Base-by-base conservation (phyloP, 2,113 vertebrate species). In the Lanius ludovicianus region DNA sequence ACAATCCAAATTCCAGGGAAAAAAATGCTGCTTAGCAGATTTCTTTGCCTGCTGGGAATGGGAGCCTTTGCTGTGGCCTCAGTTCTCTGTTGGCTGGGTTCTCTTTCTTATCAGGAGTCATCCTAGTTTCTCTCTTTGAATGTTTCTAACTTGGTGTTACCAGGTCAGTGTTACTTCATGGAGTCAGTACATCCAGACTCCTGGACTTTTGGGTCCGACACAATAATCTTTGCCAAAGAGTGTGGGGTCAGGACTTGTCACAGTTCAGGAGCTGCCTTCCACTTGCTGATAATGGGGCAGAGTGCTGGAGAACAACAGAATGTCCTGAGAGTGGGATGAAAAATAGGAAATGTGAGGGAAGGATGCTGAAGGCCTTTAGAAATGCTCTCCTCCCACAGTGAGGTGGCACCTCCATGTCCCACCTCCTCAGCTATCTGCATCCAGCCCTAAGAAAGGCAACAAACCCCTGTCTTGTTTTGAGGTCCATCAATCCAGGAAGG, bases 161-260 rank as follows among this genome's bases (percentile, higher is more conserved):
- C 77, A 89, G 65, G 83, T 78, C 89, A 78, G 65, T 52, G 84
- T 84, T 90, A 75, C 68, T 95, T 89, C 88, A 89, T 22, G 41
- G 85, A 93, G 85, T 87, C 88, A 88, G 33, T 35, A 56, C 62
- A 68, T 62, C 62, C 73, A 82, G 73, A 46, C 85, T 93, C 73
- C 56, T 63, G 88, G 90, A 78, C 83, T 86, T 15, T 24, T 30
- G 46, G 60, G 88, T 93, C 88, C 22, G 14, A 62, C 76, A 90
- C 44, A 92, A 79, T 49, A 89, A 89, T 57, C 92, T 90, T 96
- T 95, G 93, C 96, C 96, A 97, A 95, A 97, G 93, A 95, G 86
- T 33, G 69, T 73, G 90, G 4, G 7, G 88, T 92, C 90, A 94
- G 95, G 90, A 87, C 95, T 84, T 86, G 53, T 20, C 90, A 79